Evolutionary conservation across 1,140 invertebrate genomes (phyloP).

Genomic region (Hylaeus volcanicus): DNA sequence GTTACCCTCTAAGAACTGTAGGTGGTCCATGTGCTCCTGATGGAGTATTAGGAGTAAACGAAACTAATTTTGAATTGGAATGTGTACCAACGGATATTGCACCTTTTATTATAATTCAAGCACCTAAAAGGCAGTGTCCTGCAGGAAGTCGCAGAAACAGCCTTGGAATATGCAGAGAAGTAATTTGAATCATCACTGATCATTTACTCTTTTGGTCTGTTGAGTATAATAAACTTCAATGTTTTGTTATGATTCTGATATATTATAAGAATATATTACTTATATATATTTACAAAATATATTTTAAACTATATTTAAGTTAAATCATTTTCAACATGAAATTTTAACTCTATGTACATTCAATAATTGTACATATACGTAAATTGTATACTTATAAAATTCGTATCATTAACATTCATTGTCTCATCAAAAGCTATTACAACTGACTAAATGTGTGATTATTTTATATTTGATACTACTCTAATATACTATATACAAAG

Average conservation of each 20-base stretch:
- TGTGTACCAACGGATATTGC: conserved; percentile 54
- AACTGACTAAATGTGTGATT: not conserved
- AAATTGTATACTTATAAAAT: conserved; percentile 2
- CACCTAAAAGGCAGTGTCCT: conserved; percentile 64
- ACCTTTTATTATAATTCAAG: conserved; percentile 65
- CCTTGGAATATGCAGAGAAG: conserved; percentile 64
- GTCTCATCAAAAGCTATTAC: not conserved
- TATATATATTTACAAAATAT: conserved; percentile 55
- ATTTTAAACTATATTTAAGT: conserved; percentile 41
- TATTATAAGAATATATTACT: conserved; percentile 47
- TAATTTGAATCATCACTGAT: conserved; percentile 5
- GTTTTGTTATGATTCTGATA: conserved; percentile 12
- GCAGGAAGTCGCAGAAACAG: conserved; percentile 68
- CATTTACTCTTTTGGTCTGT: not conserved
- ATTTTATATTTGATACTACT: not conserved
- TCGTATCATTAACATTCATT: not conserved
- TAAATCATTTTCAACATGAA: conserved; percentile 20
- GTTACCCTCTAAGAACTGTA: conserved; percentile 78
- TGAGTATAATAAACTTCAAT: conserved; percentile 3
- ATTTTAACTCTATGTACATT: conserved; percentile 11
- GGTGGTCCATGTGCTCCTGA: conserved; percentile 73
- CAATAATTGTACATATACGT: not conserved
- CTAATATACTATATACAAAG: conserved; percentile 13
- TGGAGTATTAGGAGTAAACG: conserved; percentile 65
- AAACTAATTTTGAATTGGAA: conserved; percentile 69